Conservation (phyloP, 64 coral and sea anemone genomes). For the Cladopsammia gracilis region DNA sequence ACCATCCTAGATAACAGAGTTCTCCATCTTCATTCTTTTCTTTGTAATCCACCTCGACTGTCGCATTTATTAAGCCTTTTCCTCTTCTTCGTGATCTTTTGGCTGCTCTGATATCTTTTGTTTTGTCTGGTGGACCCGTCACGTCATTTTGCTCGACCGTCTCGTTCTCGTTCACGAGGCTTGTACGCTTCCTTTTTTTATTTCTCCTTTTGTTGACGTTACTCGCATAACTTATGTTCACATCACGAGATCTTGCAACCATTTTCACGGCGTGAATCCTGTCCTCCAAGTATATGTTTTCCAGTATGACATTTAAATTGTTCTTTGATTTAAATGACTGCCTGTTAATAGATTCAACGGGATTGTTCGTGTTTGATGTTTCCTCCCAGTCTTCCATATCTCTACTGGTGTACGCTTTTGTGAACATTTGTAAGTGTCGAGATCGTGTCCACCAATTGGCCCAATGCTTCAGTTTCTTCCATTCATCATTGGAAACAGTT, state of each 20-base stretch:
- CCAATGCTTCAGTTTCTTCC: constrained; percentile 46
- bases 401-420: constrained; percentile 25
- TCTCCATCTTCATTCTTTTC: constrained; percentile 58
- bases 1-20: constrained; percentile 48
- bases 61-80: constrained; percentile 22
- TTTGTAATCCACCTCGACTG: constrained; percentile 50
- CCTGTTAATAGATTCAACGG: too few relatives aligned
- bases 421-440: constrained; percentile 70
- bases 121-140: constrained; percentile 24
- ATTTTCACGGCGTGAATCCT: constrained; percentile 40
- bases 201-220: constrained; percentile 10
- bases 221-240: constrained; percentile 5
- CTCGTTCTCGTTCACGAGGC: neutral
- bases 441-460: constrained; percentile 46
- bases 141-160: neutral
- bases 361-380: too few relatives aligned
- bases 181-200: constrained; percentile 11
- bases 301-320: too few relatives aligned
- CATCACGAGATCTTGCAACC: constrained; percentile 1
- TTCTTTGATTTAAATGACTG: constrained; percentile 14
- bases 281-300: constrained; percentile 22
- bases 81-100: constrained; percentile 32
- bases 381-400: constrained; percentile 15
- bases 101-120: neutral
- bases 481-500: constrained; percentile 12